These are phyloP conservation scores for Hoplodrina blanda DNA, from an alignment of 2,888 invertebrate species.

Conservation along the genomic window DNA sequence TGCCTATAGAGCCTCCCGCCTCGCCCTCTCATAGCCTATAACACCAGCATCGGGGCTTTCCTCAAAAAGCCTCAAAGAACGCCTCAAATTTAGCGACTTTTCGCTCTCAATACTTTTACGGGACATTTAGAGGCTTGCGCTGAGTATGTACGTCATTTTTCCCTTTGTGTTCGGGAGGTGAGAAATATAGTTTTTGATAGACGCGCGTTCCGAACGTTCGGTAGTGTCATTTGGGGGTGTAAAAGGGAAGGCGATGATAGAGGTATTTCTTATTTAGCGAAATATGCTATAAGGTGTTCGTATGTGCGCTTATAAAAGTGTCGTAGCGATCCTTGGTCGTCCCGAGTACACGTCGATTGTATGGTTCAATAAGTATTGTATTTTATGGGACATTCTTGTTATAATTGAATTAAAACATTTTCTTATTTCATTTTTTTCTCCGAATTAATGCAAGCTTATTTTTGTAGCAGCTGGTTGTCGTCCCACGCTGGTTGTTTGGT, in stretches of 20 bases:
- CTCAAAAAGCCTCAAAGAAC: slow-evolving; percentile 88
- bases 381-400: slow-evolving; percentile 32
- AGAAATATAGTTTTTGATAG: slow-evolving; percentile 79
- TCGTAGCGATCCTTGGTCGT: slow-evolving; percentile 46
- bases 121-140: slow-evolving; percentile 82
- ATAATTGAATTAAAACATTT: slow-evolving; percentile 35
- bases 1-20: slow-evolving; percentile 88
- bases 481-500: slow-evolving; percentile 39
- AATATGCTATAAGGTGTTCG: slow-evolving; percentile 69
- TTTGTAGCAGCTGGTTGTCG: slow-evolving; percentile 17
- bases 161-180: slow-evolving; percentile 68
- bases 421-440: slow-evolving; percentile 2
- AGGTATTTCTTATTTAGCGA: slow-evolving; percentile 83
- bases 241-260: slow-evolving; percentile 73
- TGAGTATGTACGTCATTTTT: slow-evolving; percentile 79
- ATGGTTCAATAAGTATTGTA: slow-evolving; percentile 37
- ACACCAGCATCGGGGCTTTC: slow-evolving; percentile 87
- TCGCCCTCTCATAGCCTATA: slow-evolving; percentile 89
- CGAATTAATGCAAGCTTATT: slow-evolving; percentile 23
- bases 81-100: slow-evolving; percentile 90
- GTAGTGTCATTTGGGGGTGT: slow-evolving; percentile 71
- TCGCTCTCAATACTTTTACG: slow-evolving; percentile 88
- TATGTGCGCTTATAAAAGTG: slow-evolving; percentile 60
- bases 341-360: slow-evolving; percentile 47
- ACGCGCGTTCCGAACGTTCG: slow-evolving; percentile 69